A percentile compares a stretch with the other conserved stretches of the same genome.
Conservation (phyloP, 2,888 invertebrate species). For the Acholoe squamosa region DNA sequence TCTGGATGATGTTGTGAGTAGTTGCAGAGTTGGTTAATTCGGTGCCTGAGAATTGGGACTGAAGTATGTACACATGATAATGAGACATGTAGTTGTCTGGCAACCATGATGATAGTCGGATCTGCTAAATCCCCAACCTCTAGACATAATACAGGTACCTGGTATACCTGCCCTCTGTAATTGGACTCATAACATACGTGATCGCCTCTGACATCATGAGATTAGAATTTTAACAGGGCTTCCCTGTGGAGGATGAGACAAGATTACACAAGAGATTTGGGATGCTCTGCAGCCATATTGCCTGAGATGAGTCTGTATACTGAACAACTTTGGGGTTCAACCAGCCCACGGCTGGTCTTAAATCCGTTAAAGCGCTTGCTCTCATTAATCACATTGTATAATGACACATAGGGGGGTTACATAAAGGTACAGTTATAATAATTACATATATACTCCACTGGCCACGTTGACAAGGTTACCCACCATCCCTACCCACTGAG, state of each 20-base stretch:
- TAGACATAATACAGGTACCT: no score
- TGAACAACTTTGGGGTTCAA: neutral
- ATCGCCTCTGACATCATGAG: neutral
- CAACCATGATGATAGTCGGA: no score
- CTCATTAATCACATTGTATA: neutral
- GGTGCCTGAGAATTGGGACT: no score
- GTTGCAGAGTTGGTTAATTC: no score
- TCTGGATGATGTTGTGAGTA: no score
- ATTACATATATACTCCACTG: neutral
- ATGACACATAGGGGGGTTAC: neutral
- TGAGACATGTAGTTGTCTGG: no score
- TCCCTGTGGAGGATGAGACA: neutral
- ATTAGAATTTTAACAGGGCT: conserved; percentile 8
- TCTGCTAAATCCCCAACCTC: no score
- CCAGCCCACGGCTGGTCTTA: neutral
- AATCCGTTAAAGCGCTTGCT: neutral
- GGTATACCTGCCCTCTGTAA: no score
- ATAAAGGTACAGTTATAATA: conserved; percentile 16
- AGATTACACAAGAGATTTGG: neutral
- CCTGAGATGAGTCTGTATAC: neutral
- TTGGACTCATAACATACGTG: neutral
- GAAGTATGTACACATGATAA: no score
- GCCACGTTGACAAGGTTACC: neutral
- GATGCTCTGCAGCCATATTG: neutral
- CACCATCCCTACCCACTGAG: neutral